These are phyloP conservation scores for Opisthocomus hoazin DNA, from an alignment of 2,113 vertebrate genomes.

Conservation along the genomic window DNA sequence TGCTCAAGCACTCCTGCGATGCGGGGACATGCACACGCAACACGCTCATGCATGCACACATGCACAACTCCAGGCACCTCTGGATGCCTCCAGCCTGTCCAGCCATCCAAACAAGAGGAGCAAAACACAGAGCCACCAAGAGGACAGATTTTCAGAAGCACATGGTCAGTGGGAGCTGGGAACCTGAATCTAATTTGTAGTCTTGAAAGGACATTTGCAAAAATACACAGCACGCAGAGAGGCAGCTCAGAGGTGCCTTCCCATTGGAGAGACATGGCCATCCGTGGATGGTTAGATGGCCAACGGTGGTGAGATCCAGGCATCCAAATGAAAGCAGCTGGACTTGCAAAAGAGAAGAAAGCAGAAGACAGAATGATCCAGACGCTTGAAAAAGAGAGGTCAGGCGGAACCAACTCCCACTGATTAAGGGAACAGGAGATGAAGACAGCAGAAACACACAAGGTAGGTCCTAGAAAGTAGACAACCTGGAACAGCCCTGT, in stretches of 20 bases:
- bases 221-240: fast-evolving
- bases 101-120: neutral
- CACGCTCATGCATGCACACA: neutral
- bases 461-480: neutral
- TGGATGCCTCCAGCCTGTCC: neutral
- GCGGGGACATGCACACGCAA: neutral
- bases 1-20: neutral
- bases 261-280: neutral
- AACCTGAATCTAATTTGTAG: neutral
- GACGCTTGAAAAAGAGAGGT: neutral
- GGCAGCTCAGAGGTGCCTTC: neutral
- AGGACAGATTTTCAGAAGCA: neutral
- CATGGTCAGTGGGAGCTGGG: constrained; percentile 28
- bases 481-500: neutral
- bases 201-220: neutral
- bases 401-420: constrained; percentile 45
- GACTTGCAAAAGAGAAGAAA: neutral
- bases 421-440: neutral
- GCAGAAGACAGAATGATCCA: neutral
- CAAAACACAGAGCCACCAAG: neutral
- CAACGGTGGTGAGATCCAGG: neutral
- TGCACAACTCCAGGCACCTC: neutral
- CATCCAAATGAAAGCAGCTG: neutral
- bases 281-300: neutral
- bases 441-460: neutral